phyloP scores from a whole-genome alignment of 2,113 vertebrate species.

The Anarhynchus alexandrinus region DNA sequence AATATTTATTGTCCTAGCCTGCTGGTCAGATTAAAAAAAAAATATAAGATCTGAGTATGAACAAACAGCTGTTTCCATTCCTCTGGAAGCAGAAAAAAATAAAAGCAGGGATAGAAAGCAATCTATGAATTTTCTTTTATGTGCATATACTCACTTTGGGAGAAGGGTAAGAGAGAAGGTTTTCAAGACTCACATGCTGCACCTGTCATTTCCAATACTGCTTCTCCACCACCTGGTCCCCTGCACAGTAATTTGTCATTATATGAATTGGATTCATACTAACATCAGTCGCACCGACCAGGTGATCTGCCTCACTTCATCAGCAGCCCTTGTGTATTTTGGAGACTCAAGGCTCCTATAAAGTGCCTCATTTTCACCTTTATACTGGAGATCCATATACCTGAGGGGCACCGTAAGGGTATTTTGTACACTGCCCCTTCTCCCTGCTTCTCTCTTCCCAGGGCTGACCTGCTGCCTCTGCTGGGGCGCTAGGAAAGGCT shows the following conservation, averaged over 20 bases:
- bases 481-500: neutral
- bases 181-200: neutral
- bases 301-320: neutral
- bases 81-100: neutral
- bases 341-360: neutral
- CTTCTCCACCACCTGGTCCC: neutral
- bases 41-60: neutral
- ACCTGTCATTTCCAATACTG: neutral
- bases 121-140: neutral
- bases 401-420: neutral
- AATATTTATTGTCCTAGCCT: constrained; percentile 45
- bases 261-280: neutral
- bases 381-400: neutral
- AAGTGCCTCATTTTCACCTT: neutral
- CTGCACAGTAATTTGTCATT: neutral
- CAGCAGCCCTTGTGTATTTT: neutral
- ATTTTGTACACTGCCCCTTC: neutral
- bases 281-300: neutral
- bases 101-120: neutral
- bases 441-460: neutral
- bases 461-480: neutral
- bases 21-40: constrained; percentile 20
- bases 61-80: neutral
- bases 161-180: neutral
- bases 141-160: neutral